phyloP scores from a whole-genome alignment of 1,140 invertebrate genomes.

The Drosophila virilis region DNA sequence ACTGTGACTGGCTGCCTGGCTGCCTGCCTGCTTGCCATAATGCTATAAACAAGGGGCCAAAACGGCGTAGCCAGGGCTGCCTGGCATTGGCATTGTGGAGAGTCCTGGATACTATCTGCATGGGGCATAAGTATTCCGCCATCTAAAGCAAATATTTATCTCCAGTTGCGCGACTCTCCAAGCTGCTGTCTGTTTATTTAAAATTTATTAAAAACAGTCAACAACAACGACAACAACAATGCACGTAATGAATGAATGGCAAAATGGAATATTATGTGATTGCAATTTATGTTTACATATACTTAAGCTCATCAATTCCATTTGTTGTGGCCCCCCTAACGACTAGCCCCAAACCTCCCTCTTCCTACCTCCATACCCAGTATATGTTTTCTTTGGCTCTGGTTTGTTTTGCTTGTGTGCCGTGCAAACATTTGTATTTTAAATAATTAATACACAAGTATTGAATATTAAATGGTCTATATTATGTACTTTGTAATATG shows the following conservation, averaged over 20 bases:
- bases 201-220: conserved; percentile 78
- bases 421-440: conserved; percentile 71
- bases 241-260: conserved; percentile 18
- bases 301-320: conserved; percentile 77
- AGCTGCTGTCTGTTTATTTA: conserved; percentile 67
- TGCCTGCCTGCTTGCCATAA: conserved; percentile 45
- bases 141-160: conserved; percentile 80
- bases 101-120: conserved; percentile 5
- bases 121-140: conserved; percentile 40
- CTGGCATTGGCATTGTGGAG: conserved; percentile 2
- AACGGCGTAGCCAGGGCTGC: conserved; percentile 1
- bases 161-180: conserved; percentile 46
- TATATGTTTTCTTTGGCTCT: conserved; percentile 32
- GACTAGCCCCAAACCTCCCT: conserved; percentile 14
- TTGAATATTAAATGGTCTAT: conserved; percentile 52
- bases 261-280: conserved; percentile 66
- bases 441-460: conserved; percentile 78
- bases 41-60: conserved; percentile 53
- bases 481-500: conserved; percentile 28
- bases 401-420: conserved; percentile 44
- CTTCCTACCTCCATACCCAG: not conserved
- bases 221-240: conserved; percentile 29
- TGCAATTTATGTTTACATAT: conserved; percentile 78
- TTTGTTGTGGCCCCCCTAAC: conserved; percentile 8
- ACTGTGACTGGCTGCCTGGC: conserved; percentile 31